These are phyloP conservation scores for Myotis planiceps DNA, from an alignment of 2,797 vertebrate species.

Conservation along the genomic window DNA sequence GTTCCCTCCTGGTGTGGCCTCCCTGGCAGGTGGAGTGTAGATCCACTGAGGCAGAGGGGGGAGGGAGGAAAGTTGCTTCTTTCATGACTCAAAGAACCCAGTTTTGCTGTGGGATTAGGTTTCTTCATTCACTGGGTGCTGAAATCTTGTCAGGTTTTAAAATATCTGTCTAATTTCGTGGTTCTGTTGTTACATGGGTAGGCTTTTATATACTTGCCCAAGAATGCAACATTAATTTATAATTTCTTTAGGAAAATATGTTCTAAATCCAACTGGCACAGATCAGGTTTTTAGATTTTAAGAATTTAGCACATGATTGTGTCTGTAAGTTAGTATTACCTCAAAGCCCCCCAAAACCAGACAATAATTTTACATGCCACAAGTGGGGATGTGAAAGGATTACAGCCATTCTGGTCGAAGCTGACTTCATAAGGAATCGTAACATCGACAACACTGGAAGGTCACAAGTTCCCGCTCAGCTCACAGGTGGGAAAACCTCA, in stretches of 20 bases:
- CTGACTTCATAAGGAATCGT: not conserved
- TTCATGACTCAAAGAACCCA: not conserved
- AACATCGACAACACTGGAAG: not conserved
- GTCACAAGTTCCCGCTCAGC: not conserved
- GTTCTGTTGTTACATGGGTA: not conserved
- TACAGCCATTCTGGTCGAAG: not conserved
- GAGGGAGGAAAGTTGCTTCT: not conserved
- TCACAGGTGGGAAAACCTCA: not conserved
- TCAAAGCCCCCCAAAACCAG: not conserved
- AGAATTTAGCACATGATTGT: not conserved
- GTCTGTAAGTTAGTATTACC: not conserved
- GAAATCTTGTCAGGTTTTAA: not conserved
- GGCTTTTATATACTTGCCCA: not conserved
- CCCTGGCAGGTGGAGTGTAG: too few relatives aligned
- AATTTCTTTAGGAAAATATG: not conserved
- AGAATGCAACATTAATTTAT: not conserved
- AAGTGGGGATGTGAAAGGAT: not conserved
- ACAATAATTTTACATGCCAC: not conserved
- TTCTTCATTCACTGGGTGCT: not conserved
- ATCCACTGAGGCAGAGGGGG: not conserved
- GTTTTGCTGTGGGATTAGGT: not conserved
- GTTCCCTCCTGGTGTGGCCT: not conserved
- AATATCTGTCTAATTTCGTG: accelerated
- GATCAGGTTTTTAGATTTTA: not conserved
- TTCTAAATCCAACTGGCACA: not conserved